Conservation (phyloP, 2,113 vertebrate species). For the Microtus oregoni region DNA sequence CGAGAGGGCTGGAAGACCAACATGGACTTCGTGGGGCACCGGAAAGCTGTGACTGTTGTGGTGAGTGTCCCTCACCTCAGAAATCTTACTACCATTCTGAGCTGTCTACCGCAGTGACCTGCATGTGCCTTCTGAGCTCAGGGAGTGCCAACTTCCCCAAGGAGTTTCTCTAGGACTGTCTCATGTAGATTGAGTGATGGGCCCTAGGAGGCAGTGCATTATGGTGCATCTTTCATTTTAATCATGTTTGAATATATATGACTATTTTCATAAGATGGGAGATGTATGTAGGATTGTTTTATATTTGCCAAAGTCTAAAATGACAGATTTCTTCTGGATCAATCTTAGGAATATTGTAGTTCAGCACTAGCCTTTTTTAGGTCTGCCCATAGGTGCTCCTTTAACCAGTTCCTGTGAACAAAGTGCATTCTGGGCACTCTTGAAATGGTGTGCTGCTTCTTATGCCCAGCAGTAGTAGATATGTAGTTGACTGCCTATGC, state of each 20-base stretch:
- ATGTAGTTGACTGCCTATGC: not conserved
- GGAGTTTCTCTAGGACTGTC: not conserved
- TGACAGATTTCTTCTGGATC: not conserved
- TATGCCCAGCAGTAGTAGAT: not conserved
- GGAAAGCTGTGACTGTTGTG: conserved; percentile 99
- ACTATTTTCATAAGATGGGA: not conserved
- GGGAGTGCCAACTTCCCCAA: not conserved
- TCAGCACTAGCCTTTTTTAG: not conserved
- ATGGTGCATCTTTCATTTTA: not conserved
- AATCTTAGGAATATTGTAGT: not conserved
- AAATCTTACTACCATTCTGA: not conserved
- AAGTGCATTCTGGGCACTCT: fast-evolving
- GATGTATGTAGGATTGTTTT: not conserved
- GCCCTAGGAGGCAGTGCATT: not conserved
- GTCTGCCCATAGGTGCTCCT: not conserved
- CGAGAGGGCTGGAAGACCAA: conserved; percentile 99
- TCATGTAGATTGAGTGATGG: not conserved
- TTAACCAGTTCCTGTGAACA: not conserved
- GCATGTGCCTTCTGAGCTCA: not conserved
- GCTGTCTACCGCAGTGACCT: not conserved
- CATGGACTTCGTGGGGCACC: conserved; percentile 99
- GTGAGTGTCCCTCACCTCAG: conserved; percentile 85
- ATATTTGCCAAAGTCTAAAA: not conserved
- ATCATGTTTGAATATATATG: not conserved
- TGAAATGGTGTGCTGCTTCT: not conserved